Evolutionary conservation across 2,888 invertebrate species (phyloP), one percentile per base, ranked within the genome.

Genomic region (Tubulanus polymorphus): DNA sequence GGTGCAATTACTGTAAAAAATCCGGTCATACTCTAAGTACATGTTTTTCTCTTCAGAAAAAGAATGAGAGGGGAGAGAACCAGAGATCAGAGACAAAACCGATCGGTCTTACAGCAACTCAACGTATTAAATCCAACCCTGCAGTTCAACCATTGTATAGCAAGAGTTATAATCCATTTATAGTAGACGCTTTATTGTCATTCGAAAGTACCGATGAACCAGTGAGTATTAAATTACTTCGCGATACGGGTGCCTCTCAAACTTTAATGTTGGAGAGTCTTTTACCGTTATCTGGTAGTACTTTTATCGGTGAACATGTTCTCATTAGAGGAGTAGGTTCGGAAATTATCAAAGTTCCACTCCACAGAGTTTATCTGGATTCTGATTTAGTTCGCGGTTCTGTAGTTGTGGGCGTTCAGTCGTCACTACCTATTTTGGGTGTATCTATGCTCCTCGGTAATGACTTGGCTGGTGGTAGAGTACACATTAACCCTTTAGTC

Each of bases 171-270:
- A n/a, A n/a, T n/a, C n/a, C n/a, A n/a, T n/a, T n/a, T n/a, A n/a
- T n/a, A n/a, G n/a, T n/a, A n/a, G n/a, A n/a, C n/a, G n/a, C n/a
- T n/a, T n/a, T n/a, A n/a, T n/a, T n/a, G n/a, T n/a, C n/a, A n/a
- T n/a, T n/a, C n/a, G n/a, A n/a, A n/a, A n/a, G n/a, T n/a, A n/a
- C n/a, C n/a, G n/a, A n/a, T n/a, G n/a, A n/a, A n/a, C n/a, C n/a
- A n/a, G n/a, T n/a, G n/a, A n/a, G n/a, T n/a, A n/a, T n/a, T n/a
- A n/a, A 37, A 27, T 55, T 62, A 29, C 56, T 59, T 35, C 30
- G 57, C 32, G 59, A 63, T 47, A 62, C 60, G 2, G 59, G 55
- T 26, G 58, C 60, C 46, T 51, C 58, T 57, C 60, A 62, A 51
- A 55, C 59, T 47, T 49, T 61, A 28, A 47, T 63, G 41, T 48